phyloP scores from a whole-genome alignment of 2,888 invertebrate genomes.

The Lasius fuliginosus region DNA sequence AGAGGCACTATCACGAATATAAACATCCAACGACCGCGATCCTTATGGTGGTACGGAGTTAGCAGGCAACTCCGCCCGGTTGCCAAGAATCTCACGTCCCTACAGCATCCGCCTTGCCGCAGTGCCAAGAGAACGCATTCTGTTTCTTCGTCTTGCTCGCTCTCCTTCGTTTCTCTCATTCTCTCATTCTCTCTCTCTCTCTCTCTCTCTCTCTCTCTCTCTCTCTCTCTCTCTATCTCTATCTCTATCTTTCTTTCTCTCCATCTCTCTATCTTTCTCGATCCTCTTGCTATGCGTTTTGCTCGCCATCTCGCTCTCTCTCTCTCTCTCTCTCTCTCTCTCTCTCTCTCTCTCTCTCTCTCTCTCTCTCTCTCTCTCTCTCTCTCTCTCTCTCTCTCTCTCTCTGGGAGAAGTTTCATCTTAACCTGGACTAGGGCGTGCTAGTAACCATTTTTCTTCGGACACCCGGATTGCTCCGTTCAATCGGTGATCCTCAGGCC shows the following conservation, averaged over 20 bases:
- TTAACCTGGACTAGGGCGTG: constrained; percentile 67
- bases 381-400: constrained; percentile 45
- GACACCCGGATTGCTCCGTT: constrained; percentile 43
- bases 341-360: constrained; percentile 53
- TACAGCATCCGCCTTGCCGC: constrained; percentile 75
- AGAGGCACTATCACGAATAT: constrained; percentile 78
- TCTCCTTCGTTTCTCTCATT: background rate
- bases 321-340: constrained; percentile 10
- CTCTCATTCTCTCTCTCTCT: constrained; percentile 44
- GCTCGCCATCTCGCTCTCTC: constrained; percentile 8
- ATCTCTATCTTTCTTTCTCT: constrained; percentile 45
- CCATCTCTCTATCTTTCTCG: constrained; percentile 19
- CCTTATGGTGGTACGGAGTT: constrained; percentile 77
- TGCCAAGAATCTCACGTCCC: constrained; percentile 79
- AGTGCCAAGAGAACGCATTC: constrained; percentile 70
- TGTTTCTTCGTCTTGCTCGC: constrained; percentile 41
- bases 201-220: constrained; percentile 5
- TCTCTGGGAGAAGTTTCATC: constrained; percentile 54
- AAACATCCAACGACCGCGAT: constrained; percentile 80
- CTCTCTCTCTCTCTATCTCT: constrained; percentile 47
- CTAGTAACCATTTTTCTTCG: constrained; percentile 55
- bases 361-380: constrained; percentile 1
- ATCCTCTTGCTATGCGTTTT: constrained; percentile 17
- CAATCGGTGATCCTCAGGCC: constrained; percentile 53
- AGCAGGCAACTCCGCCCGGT: constrained; percentile 72